These are phyloP conservation scores for Megaceryle torquata DNA, from an alignment of 2,113 vertebrate species.

Conservation along the genomic window DNA sequence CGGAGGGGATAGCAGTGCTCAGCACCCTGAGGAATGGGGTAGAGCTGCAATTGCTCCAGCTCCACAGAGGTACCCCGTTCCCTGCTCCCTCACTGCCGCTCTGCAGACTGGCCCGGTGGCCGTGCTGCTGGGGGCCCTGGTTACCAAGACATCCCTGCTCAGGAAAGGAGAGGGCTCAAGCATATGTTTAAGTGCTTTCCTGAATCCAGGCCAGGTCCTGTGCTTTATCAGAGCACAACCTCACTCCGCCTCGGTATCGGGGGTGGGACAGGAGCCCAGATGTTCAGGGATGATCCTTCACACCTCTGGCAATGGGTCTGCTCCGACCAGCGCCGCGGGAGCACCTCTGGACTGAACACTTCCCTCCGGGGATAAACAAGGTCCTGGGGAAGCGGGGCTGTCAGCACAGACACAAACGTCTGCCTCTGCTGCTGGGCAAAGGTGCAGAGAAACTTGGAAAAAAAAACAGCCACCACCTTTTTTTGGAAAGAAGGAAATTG, in stretches of 20 bases:
- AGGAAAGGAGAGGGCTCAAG: background rate
- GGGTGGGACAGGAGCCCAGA: background rate
- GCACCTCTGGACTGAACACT: background rate
- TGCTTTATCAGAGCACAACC: background rate
- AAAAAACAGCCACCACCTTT: background rate
- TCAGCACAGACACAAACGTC: background rate
- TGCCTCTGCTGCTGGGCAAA: background rate
- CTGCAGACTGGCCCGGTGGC: rapidly evolving
- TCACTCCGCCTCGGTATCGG: background rate
- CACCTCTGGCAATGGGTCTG: background rate
- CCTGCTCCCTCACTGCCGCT: background rate
- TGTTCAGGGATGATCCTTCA: background rate
- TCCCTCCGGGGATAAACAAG: background rate
- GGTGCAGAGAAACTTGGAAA: background rate
- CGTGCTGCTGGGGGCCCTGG: background rate
- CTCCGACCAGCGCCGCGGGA: background rate
- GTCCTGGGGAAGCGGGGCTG: background rate
- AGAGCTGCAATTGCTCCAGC: background rate
- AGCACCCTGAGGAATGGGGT: background rate
- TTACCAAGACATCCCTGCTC: background rate
- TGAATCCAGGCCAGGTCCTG: background rate
- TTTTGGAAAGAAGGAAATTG: slow-evolving; percentile 8
- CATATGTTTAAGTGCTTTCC: background rate
- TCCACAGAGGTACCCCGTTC: rapidly evolving
- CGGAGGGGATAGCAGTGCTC: rapidly evolving